Conservation (phyloP, 2,888 invertebrate genomes). For the Pristionchus exspectatus region DNA sequence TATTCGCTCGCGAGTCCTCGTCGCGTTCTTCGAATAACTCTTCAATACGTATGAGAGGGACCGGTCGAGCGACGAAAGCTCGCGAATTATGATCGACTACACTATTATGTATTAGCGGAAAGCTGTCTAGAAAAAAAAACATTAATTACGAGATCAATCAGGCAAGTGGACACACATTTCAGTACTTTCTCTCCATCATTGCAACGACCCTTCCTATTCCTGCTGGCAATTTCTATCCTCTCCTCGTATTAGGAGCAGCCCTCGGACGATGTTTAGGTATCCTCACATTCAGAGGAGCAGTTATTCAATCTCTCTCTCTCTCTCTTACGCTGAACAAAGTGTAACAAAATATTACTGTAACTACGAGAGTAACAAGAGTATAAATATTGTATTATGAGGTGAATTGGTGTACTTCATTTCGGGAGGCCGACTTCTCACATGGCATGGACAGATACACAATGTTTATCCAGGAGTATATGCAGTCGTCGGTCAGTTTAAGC, state of each 20-base stretch:
- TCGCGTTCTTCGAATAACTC: too few relatives aligned
- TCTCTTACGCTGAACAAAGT: neutral
- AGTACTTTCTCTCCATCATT: conserved; percentile 89
- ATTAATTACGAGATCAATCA: neutral
- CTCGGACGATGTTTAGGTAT: conserved; percentile 84
- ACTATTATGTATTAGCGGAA: too few relatives aligned
- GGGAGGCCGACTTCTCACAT: neutral
- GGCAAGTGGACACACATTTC: conserved; percentile 71
- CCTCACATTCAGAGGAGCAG: neutral
- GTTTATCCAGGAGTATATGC: conserved; percentile 94
- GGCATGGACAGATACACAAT: conserved; percentile 1
- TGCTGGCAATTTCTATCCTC: conserved; percentile 97
- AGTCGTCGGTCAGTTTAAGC: conserved; percentile 86
- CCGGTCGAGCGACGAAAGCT: too few relatives aligned
- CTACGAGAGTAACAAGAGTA: too few relatives aligned
- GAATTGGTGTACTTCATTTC: neutral
- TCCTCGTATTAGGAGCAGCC: conserved; percentile 93
- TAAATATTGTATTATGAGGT: neutral
- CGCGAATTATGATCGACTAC: too few relatives aligned
- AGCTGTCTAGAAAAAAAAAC: neutral
- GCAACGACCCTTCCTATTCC: conserved; percentile 97
- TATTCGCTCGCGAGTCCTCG: too few relatives aligned
- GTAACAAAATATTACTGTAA: too few relatives aligned
- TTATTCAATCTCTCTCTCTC: neutral
- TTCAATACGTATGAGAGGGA: too few relatives aligned